A percentile compares a stretch with the other conserved stretches of the same genome.
phyloP scores from a whole-genome alignment of 2,797 vertebrate species.

The Sebastes nivosus region DNA sequence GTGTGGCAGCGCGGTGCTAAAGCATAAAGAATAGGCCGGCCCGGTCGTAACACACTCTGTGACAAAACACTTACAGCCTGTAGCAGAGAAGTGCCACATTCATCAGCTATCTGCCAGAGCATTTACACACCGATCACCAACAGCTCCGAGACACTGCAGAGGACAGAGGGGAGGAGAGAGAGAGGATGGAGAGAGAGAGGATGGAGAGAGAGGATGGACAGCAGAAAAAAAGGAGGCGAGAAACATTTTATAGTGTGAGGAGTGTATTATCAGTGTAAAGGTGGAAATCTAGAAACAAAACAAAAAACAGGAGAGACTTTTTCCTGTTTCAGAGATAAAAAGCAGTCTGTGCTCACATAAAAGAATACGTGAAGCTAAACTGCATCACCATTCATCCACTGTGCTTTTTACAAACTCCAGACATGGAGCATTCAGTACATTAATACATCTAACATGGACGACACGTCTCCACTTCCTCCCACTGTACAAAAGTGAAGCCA shows the following conservation, averaged over 20 bases:
- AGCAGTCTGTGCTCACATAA: neutral
- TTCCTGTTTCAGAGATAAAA: neutral
- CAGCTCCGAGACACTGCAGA: slow-evolving; percentile 8
- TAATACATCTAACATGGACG: no score
- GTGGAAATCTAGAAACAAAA: neutral
- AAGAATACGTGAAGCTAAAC: neutral
- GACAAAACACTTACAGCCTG: slow-evolving; percentile 64
- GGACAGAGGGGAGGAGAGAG: neutral
- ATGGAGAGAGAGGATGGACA: neutral
- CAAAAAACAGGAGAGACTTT: neutral
- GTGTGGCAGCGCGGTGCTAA: slow-evolving; percentile 53
- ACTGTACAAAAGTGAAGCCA: no score
- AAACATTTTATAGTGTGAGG: neutral
- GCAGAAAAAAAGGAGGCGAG: neutral
- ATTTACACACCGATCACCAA: slow-evolving; percentile 56
- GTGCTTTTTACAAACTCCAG: neutral
- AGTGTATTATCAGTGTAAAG: neutral
- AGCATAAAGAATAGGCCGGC: slow-evolving; percentile 45
- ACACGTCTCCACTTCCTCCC: no score
- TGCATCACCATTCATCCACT: neutral
- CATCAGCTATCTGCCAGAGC: slow-evolving; percentile 65
- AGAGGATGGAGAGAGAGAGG: neutral
- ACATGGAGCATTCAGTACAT: neutral
- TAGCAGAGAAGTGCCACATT: slow-evolving; percentile 75
- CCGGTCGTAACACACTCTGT: slow-evolving; percentile 39